Percentiles rank a stretch among this genome's conserved stretches.
These are phyloP conservation scores for Rhopilema esculentum DNA, from an alignment of 30 jellyfish, hydroid and myxozoan genomes.

Conservation along the genomic window DNA sequence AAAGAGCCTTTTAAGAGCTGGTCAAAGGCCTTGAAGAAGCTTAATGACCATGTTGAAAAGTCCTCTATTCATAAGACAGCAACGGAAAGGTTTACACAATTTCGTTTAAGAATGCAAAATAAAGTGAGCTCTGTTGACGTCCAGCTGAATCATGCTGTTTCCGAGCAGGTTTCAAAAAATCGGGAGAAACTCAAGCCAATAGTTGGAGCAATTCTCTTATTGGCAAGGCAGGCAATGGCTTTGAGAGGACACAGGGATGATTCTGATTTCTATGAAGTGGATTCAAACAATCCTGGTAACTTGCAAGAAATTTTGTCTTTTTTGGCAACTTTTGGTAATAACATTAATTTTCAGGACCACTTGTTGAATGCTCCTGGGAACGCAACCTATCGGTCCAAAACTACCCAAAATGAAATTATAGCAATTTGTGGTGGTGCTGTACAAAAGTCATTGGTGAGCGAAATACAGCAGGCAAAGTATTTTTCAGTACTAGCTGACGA, in stretches of 20 bases:
- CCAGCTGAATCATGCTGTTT: not conserved
- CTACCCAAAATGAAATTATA: too few relatives aligned
- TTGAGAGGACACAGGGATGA: constrained; percentile 83
- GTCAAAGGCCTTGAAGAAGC: too few relatives aligned
- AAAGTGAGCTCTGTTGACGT: not conserved
- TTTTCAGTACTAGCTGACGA: constrained; percentile 62
- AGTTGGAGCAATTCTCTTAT: constrained; percentile 50
- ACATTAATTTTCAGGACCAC: constrained; percentile 29
- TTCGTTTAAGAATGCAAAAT: not conserved
- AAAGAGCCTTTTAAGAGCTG: too few relatives aligned
- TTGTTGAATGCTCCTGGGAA: not conserved
- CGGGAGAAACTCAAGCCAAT: constrained; percentile 48
- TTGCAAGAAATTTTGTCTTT: constrained; percentile 47
- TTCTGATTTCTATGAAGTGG: constrained; percentile 11
- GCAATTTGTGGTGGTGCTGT: constrained; percentile 42
- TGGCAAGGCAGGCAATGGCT: constrained; percentile 64
- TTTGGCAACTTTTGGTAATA: constrained; percentile 22
- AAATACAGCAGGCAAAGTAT: constrained; percentile 42
- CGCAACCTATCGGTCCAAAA: constrained; percentile 43
- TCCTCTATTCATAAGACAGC: constrained; percentile 40
- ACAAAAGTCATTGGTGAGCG: not conserved
- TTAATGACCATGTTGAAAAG: constrained; percentile 5
- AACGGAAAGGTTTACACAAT: not conserved
- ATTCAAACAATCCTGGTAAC: constrained; percentile 48
- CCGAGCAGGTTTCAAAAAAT: constrained; percentile 11